Conservation (phyloP, 2,888 invertebrate species). For the Conistra vaccinii region DNA sequence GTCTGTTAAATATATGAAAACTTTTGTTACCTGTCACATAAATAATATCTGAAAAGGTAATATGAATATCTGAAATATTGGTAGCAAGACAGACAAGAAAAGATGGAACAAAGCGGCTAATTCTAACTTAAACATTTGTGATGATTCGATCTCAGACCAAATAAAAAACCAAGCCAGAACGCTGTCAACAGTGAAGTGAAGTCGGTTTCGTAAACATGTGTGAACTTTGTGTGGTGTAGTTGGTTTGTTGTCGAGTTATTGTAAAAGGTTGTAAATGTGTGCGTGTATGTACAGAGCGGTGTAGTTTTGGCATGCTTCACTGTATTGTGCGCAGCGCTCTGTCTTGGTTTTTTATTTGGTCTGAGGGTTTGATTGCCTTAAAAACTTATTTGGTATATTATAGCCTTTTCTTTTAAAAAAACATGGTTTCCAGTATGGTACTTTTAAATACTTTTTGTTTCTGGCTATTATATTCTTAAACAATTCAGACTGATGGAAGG, state of each 20-base stretch:
- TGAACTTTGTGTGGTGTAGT: no score
- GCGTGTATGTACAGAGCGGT: no score
- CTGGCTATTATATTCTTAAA: neutral
- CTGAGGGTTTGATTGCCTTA: no score
- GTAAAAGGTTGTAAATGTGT: no score
- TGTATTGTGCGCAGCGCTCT: no score
- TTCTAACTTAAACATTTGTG: neutral
- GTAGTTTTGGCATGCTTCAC: no score
- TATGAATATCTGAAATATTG: neutral
- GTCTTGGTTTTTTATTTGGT: no score
- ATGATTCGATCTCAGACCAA: no score
- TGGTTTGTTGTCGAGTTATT: no score
- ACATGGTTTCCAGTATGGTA: neutral
- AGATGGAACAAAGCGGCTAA: neutral
- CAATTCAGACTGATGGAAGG: neutral
- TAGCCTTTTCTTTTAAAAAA: neutral
- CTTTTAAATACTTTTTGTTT: neutral
- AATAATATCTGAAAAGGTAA: conserved; percentile 1
- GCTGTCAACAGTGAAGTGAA: no score
- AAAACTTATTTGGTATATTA: conserved; percentile 4
- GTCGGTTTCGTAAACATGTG: no score
- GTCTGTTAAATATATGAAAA: conserved; percentile 31
- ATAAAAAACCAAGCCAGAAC: no score
- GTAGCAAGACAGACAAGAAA: neutral
- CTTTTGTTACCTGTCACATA: conserved; percentile 11